Conservation (phyloP, 2,888 invertebrate species). For the Anoplius nigerrimus region DNA sequence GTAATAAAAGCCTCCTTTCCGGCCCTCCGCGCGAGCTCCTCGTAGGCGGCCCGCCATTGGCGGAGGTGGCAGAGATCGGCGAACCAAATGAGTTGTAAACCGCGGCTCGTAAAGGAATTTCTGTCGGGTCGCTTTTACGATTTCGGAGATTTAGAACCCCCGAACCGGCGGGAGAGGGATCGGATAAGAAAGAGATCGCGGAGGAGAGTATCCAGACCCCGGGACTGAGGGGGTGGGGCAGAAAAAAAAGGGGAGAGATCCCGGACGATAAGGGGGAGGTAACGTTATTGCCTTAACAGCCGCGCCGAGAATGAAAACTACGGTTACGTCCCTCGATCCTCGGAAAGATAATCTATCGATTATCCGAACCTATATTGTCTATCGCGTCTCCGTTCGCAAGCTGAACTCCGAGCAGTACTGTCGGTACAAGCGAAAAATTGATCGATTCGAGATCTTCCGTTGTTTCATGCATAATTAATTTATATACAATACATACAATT, state of each 20-base stretch:
- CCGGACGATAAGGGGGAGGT: not conserved
- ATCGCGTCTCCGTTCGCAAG: too few relatives aligned
- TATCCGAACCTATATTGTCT: too few relatives aligned
- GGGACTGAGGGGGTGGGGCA: not conserved
- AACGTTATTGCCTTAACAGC: too few relatives aligned
- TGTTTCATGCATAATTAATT: too few relatives aligned
- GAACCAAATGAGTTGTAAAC: conserved; percentile 66
- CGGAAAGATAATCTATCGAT: too few relatives aligned
- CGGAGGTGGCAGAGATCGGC: conserved; percentile 35
- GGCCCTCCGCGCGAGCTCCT: conserved; percentile 9
- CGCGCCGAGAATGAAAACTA: too few relatives aligned
- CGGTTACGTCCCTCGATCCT: too few relatives aligned
- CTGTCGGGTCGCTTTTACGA: conserved; percentile 47
- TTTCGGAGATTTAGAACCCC: conserved; percentile 36
- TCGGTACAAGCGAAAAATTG: too few relatives aligned
- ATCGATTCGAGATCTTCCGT: too few relatives aligned
- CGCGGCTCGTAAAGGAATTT: conserved; percentile 49
- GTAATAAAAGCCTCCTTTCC: conserved; percentile 58
- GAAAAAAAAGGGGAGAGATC: conserved; percentile 2
- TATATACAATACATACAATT: too few relatives aligned
- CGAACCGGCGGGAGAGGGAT: not conserved
- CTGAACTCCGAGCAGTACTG: too few relatives aligned
- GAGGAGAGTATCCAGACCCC: not conserved
- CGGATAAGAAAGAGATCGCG: conserved; percentile 4
- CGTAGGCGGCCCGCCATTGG: conserved; percentile 21